Evolutionary conservation across 1,140 invertebrate species (phyloP), one percentile per base, ranked within the genome.

Genomic region (Micrasema minimum): DNA sequence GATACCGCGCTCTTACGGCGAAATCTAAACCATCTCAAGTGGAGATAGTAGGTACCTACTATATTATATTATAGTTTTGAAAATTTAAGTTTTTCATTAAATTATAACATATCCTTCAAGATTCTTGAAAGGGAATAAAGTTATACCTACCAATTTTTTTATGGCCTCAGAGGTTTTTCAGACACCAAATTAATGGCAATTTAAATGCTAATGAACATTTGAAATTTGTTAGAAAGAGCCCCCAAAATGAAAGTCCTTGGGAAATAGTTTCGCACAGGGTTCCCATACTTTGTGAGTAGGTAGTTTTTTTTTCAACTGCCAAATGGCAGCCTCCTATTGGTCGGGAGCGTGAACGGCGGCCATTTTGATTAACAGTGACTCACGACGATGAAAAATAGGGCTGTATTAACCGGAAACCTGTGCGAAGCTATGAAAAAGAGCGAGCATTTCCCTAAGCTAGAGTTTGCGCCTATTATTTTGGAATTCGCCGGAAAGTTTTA

Each of bases 381-480:
- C 83, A 85, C 81, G 80, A 81, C 80, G 82, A 81, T 81, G 81
- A 85, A 85, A 84, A 83, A 83, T 83, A 79, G 81, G 81, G 78
- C 61, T 78, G 82, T 82, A 80, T 82, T 80, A 77, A 79, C 79
- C 77, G 76, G 79, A 76, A 84, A 81, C 82, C 80, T 80, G 79
- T 78, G 80, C 81, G 82, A 83, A 82, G 83, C 82, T 84, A 82
- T 76, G 80, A 80, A 82, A 82, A 81, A 81, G 83, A 82, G 82
- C 81, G 83, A 81, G 81, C 80, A 83, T 85, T 85, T 83, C 82
- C 82, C 82, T 82, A 77, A 55, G 64, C 57, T 53, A 48, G 66
- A 62, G 66, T 69, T 69, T 46, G 38, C 50, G 51, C 66, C 66
- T 69, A 69, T 46, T 69, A 67, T 69, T 67, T 69, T 53, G 66